phyloP scores from a whole-genome alignment of 2,113 vertebrate genomes.

The Eonycteris spelaea region DNA sequence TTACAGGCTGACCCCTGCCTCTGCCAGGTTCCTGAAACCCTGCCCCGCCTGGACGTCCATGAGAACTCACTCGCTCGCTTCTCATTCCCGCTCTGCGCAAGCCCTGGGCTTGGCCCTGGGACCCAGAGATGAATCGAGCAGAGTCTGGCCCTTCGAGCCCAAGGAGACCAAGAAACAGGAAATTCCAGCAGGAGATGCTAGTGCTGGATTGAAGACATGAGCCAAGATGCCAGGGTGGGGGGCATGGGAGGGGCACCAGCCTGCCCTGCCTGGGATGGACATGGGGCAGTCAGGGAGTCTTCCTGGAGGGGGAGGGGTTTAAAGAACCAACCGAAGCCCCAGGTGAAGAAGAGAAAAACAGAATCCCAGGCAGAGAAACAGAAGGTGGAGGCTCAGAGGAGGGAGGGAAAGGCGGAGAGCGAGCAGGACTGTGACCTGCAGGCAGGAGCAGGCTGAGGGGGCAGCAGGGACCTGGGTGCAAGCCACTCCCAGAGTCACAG shows the following conservation, averaged over 20 bases:
- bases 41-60: accelerated
- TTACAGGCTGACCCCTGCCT: background rate
- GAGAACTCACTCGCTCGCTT: accelerated
- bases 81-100: background rate
- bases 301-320: background rate
- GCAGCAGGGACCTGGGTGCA: accelerated
- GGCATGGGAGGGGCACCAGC: background rate
- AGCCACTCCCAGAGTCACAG: background rate
- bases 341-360: background rate
- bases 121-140: background rate
- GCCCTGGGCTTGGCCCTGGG: background rate
- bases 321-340: background rate
- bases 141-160: background rate
- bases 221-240: background rate
- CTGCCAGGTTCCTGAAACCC: too few relatives aligned
- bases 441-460: accelerated
- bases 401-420: accelerated
- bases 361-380: background rate
- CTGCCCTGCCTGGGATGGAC: background rate
- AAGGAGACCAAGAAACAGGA: background rate
- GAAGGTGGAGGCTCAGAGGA: background rate
- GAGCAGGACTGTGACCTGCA: accelerated
- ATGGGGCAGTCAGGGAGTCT: background rate
- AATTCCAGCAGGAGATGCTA: background rate
- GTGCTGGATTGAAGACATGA: background rate